Base-by-base conservation (phyloP, 1,140 invertebrate species). In the Ceratosolen solmsi region DNA sequence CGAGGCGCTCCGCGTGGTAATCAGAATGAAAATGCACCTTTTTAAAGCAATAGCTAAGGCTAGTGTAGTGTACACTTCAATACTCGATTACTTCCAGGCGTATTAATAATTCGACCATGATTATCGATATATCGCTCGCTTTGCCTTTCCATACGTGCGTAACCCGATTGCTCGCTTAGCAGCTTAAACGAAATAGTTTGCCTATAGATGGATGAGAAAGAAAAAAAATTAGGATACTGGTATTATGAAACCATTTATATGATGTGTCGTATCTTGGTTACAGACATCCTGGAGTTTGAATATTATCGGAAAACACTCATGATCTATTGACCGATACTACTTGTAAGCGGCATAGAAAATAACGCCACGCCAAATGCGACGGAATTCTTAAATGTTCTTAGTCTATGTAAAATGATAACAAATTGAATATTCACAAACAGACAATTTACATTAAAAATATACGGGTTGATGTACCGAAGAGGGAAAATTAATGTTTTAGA, bases 21-120 rank as follows among this genome's bases (percentile, higher is more conserved):
- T 74, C 46, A 11, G 9, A 68, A 75, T 75, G 58, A 81, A 75
- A 75, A 82, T 77, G 73, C 80, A 82, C 41, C 36, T 82, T 71
- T 82, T 73, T 82, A 36, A 73, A 74, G 68, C 56, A 65, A 75
- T 60, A 75, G 30, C 70, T 49, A 1, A 25, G 3, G 36, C 2
- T 30, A 4, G n/a, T 11, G 60, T 27, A 11, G 13, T 63, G 1
- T 63, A 27, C 15, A 33, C 9, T 3, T 36, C 11, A n/a, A 33
- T 63, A 30, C 13, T 3, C 33, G 60, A 17, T 63, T 36, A 36
- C 20, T 63, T 63, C 33, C 60, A 8, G 13, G 2, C 13, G n/a
- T n/a, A n/a, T n/a, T n/a, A n/a, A n/a, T n/a, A n/a, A n/a, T n/a
- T n/a, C n/a, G n/a, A n/a, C n/a, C n/a, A 20, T 63, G 5, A 11